A percentile compares a stretch with the other conserved stretches of the same genome.
phyloP scores from a whole-genome alignment of 2,797 vertebrate genomes.

The Tympanoctomys barrerae region DNA sequence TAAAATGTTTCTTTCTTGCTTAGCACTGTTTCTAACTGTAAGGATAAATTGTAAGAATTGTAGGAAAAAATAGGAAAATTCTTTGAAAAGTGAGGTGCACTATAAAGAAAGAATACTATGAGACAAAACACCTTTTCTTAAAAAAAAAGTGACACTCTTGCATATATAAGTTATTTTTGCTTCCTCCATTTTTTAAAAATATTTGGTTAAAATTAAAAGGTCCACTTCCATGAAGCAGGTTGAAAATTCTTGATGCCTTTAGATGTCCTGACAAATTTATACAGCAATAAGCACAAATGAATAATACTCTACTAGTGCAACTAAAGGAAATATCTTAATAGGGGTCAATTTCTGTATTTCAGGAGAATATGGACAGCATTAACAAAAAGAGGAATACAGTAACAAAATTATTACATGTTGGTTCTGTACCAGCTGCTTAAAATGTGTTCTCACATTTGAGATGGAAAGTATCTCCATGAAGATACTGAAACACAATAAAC shows the following conservation, averaged over 20 bases:
- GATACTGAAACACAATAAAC: neutral
- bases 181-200: neutral
- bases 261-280: neutral
- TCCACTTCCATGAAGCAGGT: slow-evolving; percentile 15
- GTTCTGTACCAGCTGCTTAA: neutral
- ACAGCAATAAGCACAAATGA: slow-evolving; percentile 17
- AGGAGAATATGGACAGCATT: slow-evolving; percentile 24
- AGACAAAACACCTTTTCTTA: neutral
- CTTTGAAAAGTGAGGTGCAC: slow-evolving; percentile 42
- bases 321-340: slow-evolving; percentile 5
- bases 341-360: neutral
- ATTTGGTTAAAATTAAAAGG: slow-evolving; percentile 57
- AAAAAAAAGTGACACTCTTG: neutral
- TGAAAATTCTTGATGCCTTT: slow-evolving; percentile 13
- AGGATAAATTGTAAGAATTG: neutral
- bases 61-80: slow-evolving; percentile 58
- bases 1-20: slow-evolving; percentile 45
- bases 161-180: neutral
- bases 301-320: neutral
- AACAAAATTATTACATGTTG: neutral
- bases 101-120: slow-evolving; percentile 31
- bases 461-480: neutral
- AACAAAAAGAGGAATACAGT: slow-evolving; percentile 6
- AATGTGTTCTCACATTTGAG: neutral
- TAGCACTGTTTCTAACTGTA: slow-evolving; percentile 23